Conservation (phyloP, 2,797 vertebrate species). For the Microcaecilia unicolor region DNA sequence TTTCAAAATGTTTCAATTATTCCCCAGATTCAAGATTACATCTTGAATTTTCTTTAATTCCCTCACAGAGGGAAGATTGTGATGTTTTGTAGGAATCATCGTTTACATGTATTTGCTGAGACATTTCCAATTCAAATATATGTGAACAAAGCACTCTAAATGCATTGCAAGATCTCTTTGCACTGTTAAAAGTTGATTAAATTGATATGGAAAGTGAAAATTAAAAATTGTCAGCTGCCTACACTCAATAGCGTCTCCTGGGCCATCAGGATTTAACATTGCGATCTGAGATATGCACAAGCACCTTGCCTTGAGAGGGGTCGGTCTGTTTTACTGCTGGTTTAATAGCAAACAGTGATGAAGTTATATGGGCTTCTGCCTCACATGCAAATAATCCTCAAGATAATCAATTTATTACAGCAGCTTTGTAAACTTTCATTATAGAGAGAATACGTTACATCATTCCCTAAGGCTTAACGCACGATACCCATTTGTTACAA, state of each 20-base stretch:
- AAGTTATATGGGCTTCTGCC: conserved; percentile 6
- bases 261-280: neutral
- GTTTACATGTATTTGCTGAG: conserved; percentile 18
- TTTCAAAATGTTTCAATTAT: too few species aligned
- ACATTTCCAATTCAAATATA: conserved; percentile 40
- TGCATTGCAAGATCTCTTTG: conserved; percentile 24
- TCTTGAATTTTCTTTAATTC: neutral
- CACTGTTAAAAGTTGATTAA: conserved; percentile 38
- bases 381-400: conserved; percentile 19
- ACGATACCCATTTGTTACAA: conserved; percentile 32
- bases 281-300: neutral
- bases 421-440: conserved; percentile 18
- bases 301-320: conserved; percentile 4
- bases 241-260: neutral
- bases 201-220: conserved; percentile 32
- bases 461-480: conserved; percentile 7
- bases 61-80: conserved; percentile 2
- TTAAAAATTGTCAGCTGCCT: conserved; percentile 18
- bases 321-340: too few species aligned
- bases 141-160: conserved; percentile 23
- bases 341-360: conserved; percentile 7
- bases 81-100: neutral
- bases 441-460: conserved; percentile 1
- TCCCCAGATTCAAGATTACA: neutral
- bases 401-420: conserved; percentile 24